These are phyloP conservation scores for Lepisosteus osseus DNA, from an alignment of 2,113 vertebrate species.

Conservation along the genomic window DNA sequence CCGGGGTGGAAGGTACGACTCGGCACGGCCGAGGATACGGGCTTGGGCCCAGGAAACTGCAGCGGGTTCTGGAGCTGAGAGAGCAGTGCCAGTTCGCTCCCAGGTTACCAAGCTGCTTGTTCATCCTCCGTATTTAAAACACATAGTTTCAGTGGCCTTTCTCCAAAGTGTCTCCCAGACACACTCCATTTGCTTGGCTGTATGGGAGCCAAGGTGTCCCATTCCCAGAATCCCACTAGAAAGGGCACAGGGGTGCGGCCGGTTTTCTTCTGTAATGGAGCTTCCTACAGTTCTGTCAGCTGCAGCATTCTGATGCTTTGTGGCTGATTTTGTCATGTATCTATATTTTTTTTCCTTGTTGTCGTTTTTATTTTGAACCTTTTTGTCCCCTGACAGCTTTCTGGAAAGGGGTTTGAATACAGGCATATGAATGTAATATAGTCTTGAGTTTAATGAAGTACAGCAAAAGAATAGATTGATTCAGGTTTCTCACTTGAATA, in stretches of 20 bases:
- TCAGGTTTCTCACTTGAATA: conserved; percentile 64
- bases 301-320: no score
- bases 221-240: conserved; percentile 21
- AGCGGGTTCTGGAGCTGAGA: no score
- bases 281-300: no score
- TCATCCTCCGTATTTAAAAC: no score
- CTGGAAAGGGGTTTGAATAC: conserved; percentile 45
- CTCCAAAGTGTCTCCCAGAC: conserved; percentile 47
- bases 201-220: conserved; percentile 26
- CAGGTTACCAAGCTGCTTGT: no score
- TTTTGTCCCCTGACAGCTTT: conserved; percentile 60
- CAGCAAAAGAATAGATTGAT: conserved; percentile 53
- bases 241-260: conserved; percentile 14
- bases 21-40: no score
- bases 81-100: no score
- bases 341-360: conserved; percentile 39
- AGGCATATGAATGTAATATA: conserved; percentile 75
- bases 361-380: conserved; percentile 54
- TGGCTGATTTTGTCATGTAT: no score
- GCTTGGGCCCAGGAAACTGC: no score
- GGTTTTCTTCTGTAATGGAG: neutral
- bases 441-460: conserved; percentile 71
- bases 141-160: conserved; percentile 53
- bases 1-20: no score
- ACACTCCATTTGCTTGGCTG: conserved; percentile 47